phyloP scores from a whole-genome alignment of 2,113 vertebrate genomes.

The Numenius arquata region DNA sequence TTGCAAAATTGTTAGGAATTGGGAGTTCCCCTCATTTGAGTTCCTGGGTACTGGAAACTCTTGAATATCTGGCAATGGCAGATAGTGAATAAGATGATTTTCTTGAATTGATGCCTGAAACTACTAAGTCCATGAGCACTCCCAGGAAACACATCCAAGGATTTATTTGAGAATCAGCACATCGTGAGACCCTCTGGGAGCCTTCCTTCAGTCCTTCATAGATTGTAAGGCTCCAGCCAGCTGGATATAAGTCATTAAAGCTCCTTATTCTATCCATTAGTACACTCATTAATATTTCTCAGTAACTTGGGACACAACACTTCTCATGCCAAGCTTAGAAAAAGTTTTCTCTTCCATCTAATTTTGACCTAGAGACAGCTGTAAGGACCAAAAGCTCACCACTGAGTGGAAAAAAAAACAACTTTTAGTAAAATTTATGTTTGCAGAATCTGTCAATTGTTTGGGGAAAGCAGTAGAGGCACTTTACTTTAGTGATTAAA shows the following conservation, averaged over 20 bases:
- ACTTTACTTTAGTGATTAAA: constrained; percentile 19
- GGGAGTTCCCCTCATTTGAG: background rate
- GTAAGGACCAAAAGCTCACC: background rate
- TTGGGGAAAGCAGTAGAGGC: background rate
- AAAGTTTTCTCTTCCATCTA: constrained; percentile 31
- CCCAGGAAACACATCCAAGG: constrained; percentile 31
- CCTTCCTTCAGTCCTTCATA: constrained; percentile 34
- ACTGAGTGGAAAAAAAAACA: background rate
- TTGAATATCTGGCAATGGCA: background rate
- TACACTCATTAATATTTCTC: constrained; percentile 58
- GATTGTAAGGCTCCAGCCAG: constrained; percentile 33
- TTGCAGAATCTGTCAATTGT: background rate
- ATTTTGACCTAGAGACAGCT: constrained; percentile 35
- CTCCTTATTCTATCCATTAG: constrained; percentile 55
- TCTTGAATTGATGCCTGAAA: constrained; percentile 31
- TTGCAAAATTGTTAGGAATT: background rate
- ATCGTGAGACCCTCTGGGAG: constrained; percentile 47
- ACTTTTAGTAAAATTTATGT: background rate
- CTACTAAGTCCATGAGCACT: background rate
- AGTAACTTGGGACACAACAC: constrained; percentile 20
- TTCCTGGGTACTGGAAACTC: background rate
- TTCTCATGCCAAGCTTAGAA: constrained; percentile 18
- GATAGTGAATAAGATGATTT: background rate
- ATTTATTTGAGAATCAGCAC: constrained; percentile 49
- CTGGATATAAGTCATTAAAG: constrained; percentile 51